A percentile compares a stretch with the other conserved stretches of the same genome.
Evolutionary conservation across 2,113 vertebrate genomes (phyloP).

Genomic region (Puffinus mauretanicus): DNA sequence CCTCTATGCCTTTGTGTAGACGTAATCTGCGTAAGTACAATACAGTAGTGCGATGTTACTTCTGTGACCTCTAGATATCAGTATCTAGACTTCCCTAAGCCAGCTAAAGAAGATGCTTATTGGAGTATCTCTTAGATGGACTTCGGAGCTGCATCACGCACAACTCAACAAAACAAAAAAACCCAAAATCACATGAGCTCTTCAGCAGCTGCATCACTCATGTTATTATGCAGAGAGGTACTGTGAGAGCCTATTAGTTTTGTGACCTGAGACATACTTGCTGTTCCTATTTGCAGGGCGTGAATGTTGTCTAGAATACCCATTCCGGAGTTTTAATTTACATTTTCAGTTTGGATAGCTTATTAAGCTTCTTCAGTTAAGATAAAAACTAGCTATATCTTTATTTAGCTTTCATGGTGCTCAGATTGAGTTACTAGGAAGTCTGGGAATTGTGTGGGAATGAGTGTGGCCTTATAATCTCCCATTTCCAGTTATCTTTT

Average conservation of each 20-base stretch:
- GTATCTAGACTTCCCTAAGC: neutral
- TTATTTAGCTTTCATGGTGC: neutral
- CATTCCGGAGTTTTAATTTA: neutral
- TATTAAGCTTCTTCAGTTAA: neutral
- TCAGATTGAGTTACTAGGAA: neutral
- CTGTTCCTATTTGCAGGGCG: neutral
- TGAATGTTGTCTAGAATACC: neutral
- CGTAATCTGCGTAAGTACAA: neutral
- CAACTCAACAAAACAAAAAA: neutral
- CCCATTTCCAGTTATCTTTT: neutral
- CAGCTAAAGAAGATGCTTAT: neutral
- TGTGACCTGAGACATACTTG: neutral
- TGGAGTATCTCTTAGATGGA: neutral
- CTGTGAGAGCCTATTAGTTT: neutral
- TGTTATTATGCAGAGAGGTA: neutral
- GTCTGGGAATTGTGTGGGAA: constrained; percentile 21
- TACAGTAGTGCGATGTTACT: neutral
- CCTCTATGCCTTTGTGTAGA: neutral
- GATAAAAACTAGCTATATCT: neutral
- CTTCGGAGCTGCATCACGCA: neutral
- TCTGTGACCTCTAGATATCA: neutral
- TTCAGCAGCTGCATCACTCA: neutral
- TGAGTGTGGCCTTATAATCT: neutral
- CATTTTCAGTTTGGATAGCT: neutral
- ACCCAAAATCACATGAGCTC: neutral